phyloP scores from a whole-genome alignment of 2,113 vertebrate species.

The Tyrannus savana region DNA sequence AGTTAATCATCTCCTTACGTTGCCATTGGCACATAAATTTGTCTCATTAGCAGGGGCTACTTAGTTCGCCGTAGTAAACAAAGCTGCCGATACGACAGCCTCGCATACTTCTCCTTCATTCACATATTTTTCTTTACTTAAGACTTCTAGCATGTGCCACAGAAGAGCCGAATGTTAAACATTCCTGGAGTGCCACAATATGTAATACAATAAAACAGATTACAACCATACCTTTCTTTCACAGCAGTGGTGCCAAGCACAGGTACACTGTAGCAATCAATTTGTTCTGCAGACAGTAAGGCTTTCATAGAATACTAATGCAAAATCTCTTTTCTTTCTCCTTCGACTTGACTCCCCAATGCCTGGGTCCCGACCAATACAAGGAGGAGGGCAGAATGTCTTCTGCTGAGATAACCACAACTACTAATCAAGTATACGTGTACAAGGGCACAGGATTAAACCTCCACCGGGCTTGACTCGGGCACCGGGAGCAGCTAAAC shows the following conservation, averaged over 20 bases:
- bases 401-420: constrained; percentile 93
- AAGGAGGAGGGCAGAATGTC: constrained; percentile 85
- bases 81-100: constrained; percentile 53
- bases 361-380: constrained; percentile 88
- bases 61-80: constrained; percentile 72
- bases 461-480: constrained; percentile 86
- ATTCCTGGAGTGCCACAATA: constrained; percentile 79
- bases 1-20: constrained; percentile 58
- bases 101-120: constrained; percentile 70
- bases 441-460: constrained; percentile 91
- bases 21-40: constrained; percentile 64
- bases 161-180: constrained; percentile 71
- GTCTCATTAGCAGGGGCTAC: constrained; percentile 71
- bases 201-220: constrained; percentile 87
- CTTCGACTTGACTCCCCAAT: constrained; percentile 86
- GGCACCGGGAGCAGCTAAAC: constrained; percentile 78
- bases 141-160: constrained; percentile 62
- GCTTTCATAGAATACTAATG: constrained; percentile 94
- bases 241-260: constrained; percentile 92
- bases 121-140: constrained; percentile 59
- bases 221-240: constrained; percentile 90
- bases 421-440: constrained; percentile 92
- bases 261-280: constrained; percentile 97
- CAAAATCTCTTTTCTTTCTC: constrained; percentile 83
- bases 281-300: constrained; percentile 94